Evolutionary conservation across 2,113 vertebrate genomes (phyloP), one percentile per base, ranked within the genome.

Genomic region (Chloebia gouldiae): DNA sequence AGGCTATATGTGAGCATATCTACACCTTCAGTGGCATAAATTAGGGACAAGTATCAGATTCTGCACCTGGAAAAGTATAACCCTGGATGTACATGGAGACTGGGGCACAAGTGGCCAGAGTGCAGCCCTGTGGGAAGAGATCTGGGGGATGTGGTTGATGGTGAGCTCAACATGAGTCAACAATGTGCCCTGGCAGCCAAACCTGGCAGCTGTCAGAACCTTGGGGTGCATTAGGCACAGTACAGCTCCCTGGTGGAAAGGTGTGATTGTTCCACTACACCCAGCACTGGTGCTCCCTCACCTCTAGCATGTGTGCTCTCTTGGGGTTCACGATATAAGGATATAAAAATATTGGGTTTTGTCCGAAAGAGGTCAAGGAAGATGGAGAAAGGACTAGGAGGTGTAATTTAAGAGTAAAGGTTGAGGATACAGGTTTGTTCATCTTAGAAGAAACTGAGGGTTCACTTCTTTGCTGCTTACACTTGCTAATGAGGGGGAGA

Each of bases 401-500:
- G 3, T 30, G 35, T 39, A 22, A 39, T 17, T 35, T 72, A 68
- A 5, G 8, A 79, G 35, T 7, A 44, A 15, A 49, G 23, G 28
- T 21, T 65, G 24, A 69, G 10, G 6, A 44, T 17, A 11, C 3
- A 22, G 2, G 7, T 49, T 64, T 59, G 23, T 49, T 59, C 24
- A 79, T 4, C 14, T 68, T 53, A 63, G 10, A 76, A 16, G 19
- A 73, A 44, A 31, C 18, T 30, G 24, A 37, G 4, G 24, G 17
- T 1, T 39, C 31, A 60, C 10, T 7, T 44, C 35, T 44, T 9
- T 70, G 24, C 12, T 65, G 7, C 56, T n/a, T 44, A 30, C 20
- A 39, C 39, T 16, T 64, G 21, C 10, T 51, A 27, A 28, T 24
- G 27, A 37, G 0, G 2, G 6, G 1, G 5, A 51, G 12, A 0